Evolutionary conservation across 1,140 invertebrate species (phyloP).

Genomic region (Sycophila sp.): DNA sequence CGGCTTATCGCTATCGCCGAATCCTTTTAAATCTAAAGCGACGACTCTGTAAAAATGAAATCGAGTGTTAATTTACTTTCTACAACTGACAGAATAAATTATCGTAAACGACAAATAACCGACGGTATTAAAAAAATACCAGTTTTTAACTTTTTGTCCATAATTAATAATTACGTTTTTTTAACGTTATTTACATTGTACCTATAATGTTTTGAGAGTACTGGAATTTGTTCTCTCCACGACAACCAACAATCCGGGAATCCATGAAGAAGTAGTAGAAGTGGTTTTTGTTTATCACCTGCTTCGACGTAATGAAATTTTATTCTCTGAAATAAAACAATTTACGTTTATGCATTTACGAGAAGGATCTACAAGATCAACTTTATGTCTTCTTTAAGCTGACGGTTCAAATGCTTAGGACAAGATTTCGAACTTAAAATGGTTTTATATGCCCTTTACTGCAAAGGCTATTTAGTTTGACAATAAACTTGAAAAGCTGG

Average conservation of each 20-base stretch:
- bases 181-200: conserved; percentile 40
- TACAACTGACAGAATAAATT: too few species aligned
- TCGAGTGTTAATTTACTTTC: too few species aligned
- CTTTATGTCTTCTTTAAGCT: too few species aligned
- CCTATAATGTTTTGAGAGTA: conserved; percentile 68
- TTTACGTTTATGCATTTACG: too few species aligned
- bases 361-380: too few species aligned
- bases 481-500: not conserved
- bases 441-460: too few species aligned
- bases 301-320: conserved; percentile 82
- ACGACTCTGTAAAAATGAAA: conserved; percentile 70
- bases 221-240: conserved; percentile 74
- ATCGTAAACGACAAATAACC: too few species aligned
- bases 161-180: too few species aligned
- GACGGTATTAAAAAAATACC: not conserved
- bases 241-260: conserved; percentile 83
- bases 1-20: conserved; percentile 86
- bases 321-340: conserved; percentile 68
- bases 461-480: too few species aligned
- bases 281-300: conserved; percentile 69
- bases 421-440: too few species aligned
- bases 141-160: not conserved
- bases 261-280: conserved; percentile 78
- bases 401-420: too few species aligned
- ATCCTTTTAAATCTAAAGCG: conserved; percentile 83